Evolutionary conservation across 2,888 invertebrate species (phyloP), one percentile per base, ranked within the genome.

Genomic region (Sarcophaga carnaria): DNA sequence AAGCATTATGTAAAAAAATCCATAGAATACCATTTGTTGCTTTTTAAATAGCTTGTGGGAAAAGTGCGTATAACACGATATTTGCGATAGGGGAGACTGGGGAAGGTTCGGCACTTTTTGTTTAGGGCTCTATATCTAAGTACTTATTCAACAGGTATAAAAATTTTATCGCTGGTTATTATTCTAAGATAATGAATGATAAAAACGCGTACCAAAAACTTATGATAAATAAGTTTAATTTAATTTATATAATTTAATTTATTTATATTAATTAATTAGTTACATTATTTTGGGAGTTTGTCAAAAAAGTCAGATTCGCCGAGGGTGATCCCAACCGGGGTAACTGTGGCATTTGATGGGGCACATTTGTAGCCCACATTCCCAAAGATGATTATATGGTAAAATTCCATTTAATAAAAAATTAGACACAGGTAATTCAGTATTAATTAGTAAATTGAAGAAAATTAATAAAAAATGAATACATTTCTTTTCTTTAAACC

Each of bases 401-500:
- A 20, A 20, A 20, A 20, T 20, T 20, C 20, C 59, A 14, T 59
- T 17, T 17, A 59, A 59, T 17, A 59, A 17, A 17, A 4, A 59
- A 59, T 17, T 59, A 59, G 17, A 20, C 20, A 20, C n/a, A 63
- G n/a, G n/a, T n/a, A n/a, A n/a, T n/a, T n/a, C n/a, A n/a, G 22
- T 22, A 20, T 63, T 63, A 22, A 63, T 63, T 63, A 22, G 22
- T 63, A 20, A 63, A 25, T 22, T 8, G 25, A 22, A 22, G 1
- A 6, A 20, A 63, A 63, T 17, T 63, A n/a, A 63, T 10, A 20
- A 20, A 69, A 69, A 69, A 69, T 47, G 14, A 69, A 69, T n/a
- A 69, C 69, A 69, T 45, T 37, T 45, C 14, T n/a, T 22, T 37
- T 27, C 47, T 27, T 22, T 25, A 69, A 69, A 47, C 14, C n/a